phyloP scores from a whole-genome alignment of 2,113 vertebrate species.

The Cranoglanis bouderius region DNA sequence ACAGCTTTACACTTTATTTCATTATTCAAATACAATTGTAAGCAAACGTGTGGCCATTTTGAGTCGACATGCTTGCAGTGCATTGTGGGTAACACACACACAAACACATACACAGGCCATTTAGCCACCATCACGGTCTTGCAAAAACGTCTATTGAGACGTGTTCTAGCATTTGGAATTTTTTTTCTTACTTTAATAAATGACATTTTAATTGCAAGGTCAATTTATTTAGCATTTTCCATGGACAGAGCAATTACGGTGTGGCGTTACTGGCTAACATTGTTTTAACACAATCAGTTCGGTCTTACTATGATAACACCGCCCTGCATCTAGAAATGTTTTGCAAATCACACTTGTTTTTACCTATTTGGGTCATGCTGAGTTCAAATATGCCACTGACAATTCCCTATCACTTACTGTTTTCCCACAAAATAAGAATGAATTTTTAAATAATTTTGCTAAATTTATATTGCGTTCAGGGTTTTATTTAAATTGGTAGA shows the following conservation, averaged over 20 bases:
- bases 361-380: too few relatives aligned
- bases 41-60: not conserved
- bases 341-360: too few relatives aligned
- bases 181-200: not conserved
- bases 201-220: not conserved
- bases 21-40: not conserved
- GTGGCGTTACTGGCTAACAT: not conserved
- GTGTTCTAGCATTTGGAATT: not conserved
- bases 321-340: too few relatives aligned
- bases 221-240: not conserved
- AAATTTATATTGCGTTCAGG: too few relatives aligned
- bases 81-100: not conserved
- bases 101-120: not conserved
- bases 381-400: too few relatives aligned
- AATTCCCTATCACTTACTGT: too few relatives aligned
- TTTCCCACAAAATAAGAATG: too few relatives aligned
- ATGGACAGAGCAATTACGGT: not conserved
- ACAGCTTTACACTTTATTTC: too few relatives aligned
- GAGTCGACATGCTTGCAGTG: not conserved
- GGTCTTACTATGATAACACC: not conserved
- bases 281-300: not conserved
- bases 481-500: too few relatives aligned
- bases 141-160: not conserved
- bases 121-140: not conserved
- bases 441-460: too few relatives aligned